These are phyloP conservation scores for Pyrgilauda ruficollis DNA, from an alignment of 2,113 vertebrate genomes.

Conservation along the genomic window DNA sequence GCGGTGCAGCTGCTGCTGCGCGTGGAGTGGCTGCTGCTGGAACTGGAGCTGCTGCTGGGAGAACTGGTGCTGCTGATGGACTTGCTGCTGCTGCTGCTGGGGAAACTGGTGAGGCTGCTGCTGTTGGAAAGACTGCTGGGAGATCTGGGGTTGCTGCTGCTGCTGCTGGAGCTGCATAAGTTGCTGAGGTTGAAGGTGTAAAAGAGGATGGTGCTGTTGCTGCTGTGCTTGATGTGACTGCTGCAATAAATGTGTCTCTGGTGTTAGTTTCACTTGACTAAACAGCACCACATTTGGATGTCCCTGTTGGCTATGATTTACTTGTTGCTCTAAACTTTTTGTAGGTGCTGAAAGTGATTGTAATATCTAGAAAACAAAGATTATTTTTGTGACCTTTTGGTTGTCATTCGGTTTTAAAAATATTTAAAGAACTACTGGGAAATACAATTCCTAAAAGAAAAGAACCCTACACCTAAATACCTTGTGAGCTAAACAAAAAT, in stretches of 20 bases:
- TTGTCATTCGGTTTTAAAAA: not conserved
- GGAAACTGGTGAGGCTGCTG: slow-evolving; percentile 74
- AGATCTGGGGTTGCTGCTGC: slow-evolving; percentile 74
- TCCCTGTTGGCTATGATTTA: slow-evolving; percentile 81
- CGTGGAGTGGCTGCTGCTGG: slow-evolving; percentile 76
- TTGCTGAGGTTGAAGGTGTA: slow-evolving; percentile 81
- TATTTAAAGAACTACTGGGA: slow-evolving; percentile 28
- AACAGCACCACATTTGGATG: slow-evolving; percentile 78
- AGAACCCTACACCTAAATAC: not conserved
- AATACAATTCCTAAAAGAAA: not conserved
- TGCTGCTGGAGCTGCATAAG: slow-evolving; percentile 76
- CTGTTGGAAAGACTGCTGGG: slow-evolving; percentile 71
- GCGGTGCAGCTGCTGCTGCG: slow-evolving; percentile 77
- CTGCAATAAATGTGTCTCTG: slow-evolving; percentile 81
- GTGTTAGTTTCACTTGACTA: slow-evolving; percentile 72
- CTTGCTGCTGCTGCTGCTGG: slow-evolving; percentile 63
- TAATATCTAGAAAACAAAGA: slow-evolving; percentile 81
- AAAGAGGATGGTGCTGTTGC: slow-evolving; percentile 73
- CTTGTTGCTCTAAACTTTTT: slow-evolving; percentile 87
- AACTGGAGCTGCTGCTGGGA: slow-evolving; percentile 77
- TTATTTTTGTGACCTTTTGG: slow-evolving; percentile 33
- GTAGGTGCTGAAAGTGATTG: slow-evolving; percentile 88
- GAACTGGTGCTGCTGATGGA: slow-evolving; percentile 70
- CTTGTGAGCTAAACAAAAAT: not conserved
- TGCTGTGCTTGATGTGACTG: slow-evolving; percentile 78